These are phyloP conservation scores for Octopus sinensis DNA, from an alignment of 1,140 invertebrate species.

Conservation along the genomic window DNA sequence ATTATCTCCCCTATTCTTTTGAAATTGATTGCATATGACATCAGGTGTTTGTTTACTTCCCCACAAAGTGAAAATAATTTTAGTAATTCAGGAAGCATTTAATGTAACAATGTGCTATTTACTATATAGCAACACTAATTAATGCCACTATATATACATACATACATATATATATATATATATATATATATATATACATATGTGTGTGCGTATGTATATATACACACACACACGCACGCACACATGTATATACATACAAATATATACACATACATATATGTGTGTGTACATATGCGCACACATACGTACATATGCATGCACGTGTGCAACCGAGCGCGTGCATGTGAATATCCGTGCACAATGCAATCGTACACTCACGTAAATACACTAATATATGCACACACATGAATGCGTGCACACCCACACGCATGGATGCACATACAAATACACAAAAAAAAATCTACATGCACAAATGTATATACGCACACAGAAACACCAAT, in stretches of 20 bases:
- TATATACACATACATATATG: neutral
- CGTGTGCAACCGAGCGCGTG: neutral
- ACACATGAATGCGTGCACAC: neutral
- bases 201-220: neutral
- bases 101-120: too few relatives aligned
- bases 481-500: neutral
- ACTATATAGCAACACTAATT: neutral
- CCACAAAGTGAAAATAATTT: too few relatives aligned
- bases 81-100: too few relatives aligned
- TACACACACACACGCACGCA: neutral
- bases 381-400: neutral
- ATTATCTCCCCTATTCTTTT: too few relatives aligned
- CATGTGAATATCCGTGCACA: neutral
- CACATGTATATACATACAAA: neutral
- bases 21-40: too few relatives aligned
- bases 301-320: neutral
- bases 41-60: too few relatives aligned
- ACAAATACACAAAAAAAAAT: neutral
- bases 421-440: neutral
- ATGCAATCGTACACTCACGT: neutral
- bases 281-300: neutral
- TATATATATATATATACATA: neutral
- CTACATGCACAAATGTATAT: neutral
- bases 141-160: neutral
- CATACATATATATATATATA: too few relatives aligned